Conservation (phyloP, 2,888 invertebrate genomes). For the Polydrusus tereticollis region DNA sequence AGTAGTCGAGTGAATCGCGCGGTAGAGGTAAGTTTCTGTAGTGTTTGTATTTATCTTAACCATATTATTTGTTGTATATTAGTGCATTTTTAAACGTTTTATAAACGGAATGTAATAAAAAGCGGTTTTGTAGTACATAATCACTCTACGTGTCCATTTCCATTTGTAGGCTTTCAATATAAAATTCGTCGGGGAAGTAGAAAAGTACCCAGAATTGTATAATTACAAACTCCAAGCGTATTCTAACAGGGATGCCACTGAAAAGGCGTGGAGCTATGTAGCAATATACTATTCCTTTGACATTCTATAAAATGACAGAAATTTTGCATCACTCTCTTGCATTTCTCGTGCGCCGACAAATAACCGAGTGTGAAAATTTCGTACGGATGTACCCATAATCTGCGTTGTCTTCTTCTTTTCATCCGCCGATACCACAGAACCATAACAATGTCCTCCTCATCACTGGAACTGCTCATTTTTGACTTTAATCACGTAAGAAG, state of each 20-base stretch:
- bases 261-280: slow-evolving; percentile 8
- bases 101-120: neutral
- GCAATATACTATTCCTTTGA: slow-evolving; percentile 31
- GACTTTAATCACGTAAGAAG: neutral
- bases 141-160: neutral
- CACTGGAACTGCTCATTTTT: slow-evolving; percentile 14
- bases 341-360: slow-evolving; percentile 22
- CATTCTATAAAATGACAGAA: slow-evolving; percentile 31
- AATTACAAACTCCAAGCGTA: slow-evolving; percentile 2
- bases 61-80: neutral
- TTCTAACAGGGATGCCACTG: slow-evolving; percentile 10
- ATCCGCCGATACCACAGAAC: slow-evolving; percentile 3
- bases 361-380: slow-evolving; percentile 28
- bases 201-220: slow-evolving; percentile 19
- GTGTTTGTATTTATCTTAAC: neutral
- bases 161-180: slow-evolving; percentile 9
- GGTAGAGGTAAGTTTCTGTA: neutral
- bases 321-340: slow-evolving; percentile 7
- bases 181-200: slow-evolving; percentile 20
- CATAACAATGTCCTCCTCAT: neutral
- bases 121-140: neutral
- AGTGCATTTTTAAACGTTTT: neutral
- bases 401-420: slow-evolving; percentile 8
- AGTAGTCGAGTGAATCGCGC: neutral
- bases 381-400: slow-evolving; percentile 17